Percentiles rank a stretch among this genome's conserved stretches.
These are phyloP conservation scores for Sphaeridia pumilis DNA, from an alignment of 2,888 invertebrate genomes.

Conservation along the genomic window DNA sequence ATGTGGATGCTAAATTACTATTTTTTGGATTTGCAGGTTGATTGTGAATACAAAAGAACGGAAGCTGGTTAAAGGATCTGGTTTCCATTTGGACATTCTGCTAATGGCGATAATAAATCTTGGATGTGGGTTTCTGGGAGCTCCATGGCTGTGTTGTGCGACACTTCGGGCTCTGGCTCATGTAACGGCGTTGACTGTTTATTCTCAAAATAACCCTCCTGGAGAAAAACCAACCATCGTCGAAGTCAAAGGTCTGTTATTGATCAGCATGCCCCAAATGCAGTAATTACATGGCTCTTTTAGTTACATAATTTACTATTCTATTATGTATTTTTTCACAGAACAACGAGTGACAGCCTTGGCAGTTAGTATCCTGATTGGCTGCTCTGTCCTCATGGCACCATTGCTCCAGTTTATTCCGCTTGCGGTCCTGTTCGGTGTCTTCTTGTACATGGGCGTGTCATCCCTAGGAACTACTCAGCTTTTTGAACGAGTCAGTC, in stretches of 20 bases:
- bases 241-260: constrained; percentile 62
- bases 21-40: constrained; percentile 60
- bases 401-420: constrained; percentile 68
- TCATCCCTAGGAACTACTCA: constrained; percentile 90
- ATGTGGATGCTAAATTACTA: no score
- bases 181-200: constrained; percentile 82
- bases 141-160: constrained; percentile 94
- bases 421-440: constrained; percentile 89
- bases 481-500: constrained; percentile 74
- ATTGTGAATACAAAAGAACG: constrained; percentile 90
- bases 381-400: constrained; percentile 72
- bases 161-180: constrained; percentile 91
- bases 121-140: constrained; percentile 74
- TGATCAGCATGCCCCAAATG: no score
- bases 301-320: no score
- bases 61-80: constrained; percentile 82
- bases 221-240: constrained; percentile 86
- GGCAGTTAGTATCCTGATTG: constrained; percentile 65
- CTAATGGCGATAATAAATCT: constrained; percentile 74
- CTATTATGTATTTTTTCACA: constrained; percentile 37
- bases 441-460: constrained; percentile 94
- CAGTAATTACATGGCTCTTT: no score
- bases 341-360: constrained; percentile 79
- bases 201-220: constrained; percentile 90
- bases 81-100: constrained; percentile 91